Conservation (phyloP, 2,113 vertebrate genomes). For the Anseranas semipalmata region DNA sequence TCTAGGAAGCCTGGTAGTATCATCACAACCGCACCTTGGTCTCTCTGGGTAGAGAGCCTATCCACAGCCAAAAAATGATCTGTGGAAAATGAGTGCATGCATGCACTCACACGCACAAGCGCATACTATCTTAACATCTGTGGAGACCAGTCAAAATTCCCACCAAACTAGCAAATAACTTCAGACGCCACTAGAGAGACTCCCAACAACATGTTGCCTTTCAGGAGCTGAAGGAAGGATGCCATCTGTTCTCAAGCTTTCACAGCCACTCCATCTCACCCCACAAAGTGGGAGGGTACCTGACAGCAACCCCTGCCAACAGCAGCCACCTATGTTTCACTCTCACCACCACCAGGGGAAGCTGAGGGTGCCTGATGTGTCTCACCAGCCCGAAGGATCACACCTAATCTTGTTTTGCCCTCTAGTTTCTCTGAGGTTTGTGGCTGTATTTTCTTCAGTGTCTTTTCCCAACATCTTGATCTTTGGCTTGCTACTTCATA, state of each 20-base stretch:
- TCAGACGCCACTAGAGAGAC: not conserved
- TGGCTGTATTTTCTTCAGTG: not conserved
- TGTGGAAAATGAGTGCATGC: not conserved
- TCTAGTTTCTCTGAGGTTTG: not conserved
- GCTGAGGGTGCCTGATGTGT: not conserved
- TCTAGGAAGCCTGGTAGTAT: not conserved
- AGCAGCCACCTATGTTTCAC: not conserved
- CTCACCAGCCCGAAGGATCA: not conserved
- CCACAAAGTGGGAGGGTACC: rapidly evolving
- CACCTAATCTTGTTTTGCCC: not conserved
- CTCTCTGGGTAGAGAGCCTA: not conserved
- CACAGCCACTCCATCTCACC: not conserved
- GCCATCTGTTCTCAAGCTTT: not conserved
- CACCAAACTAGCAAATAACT: not conserved
- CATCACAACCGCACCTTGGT: not conserved
- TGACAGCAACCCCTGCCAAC: not conserved
- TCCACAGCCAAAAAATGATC: not conserved
- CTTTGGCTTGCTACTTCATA: not conserved
- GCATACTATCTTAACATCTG: not conserved
- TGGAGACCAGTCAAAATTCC: not conserved
- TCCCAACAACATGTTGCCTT: not conserved
- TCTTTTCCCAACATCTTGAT: not conserved
- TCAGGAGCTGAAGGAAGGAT: not conserved
- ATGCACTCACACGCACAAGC: not conserved
- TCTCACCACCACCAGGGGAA: not conserved